Conservation (phyloP, 2,888 invertebrate genomes). For the Ypsolopha scabrella region DNA sequence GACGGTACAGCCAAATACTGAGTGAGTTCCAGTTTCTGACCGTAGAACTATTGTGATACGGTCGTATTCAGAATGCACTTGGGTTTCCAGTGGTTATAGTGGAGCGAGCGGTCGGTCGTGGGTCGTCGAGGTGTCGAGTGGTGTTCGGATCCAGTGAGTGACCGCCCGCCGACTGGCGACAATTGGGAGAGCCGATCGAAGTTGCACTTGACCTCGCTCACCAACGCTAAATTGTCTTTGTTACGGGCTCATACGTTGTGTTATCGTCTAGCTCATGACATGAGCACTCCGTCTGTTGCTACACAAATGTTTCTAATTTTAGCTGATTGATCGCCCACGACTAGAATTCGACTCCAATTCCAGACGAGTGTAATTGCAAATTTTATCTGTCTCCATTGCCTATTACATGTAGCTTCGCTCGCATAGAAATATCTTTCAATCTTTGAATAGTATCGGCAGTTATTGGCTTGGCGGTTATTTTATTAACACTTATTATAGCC, state of each 20-base stretch:
- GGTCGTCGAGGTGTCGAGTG: background rate
- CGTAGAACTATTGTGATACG: too few species aligned
- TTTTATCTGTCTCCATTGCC: background rate
- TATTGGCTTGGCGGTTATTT: too few species aligned
- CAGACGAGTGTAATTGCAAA: background rate
- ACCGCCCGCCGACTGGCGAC: slow-evolving; percentile 39
- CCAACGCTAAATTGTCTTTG: slow-evolving; percentile 51
- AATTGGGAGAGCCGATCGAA: slow-evolving; percentile 54
- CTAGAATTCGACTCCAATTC: background rate
- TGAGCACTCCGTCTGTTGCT: background rate
- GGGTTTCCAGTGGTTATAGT: background rate
- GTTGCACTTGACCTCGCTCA: slow-evolving; percentile 61
- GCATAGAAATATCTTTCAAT: too few species aligned
- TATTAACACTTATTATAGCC: too few species aligned
- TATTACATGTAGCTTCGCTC: too few species aligned
- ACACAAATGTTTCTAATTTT: background rate
- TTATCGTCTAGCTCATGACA: slow-evolving; percentile 33
- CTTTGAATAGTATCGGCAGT: too few species aligned
- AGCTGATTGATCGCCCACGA: slow-evolving; percentile 1
- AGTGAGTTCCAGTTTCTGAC: too few species aligned
- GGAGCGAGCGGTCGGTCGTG: background rate
- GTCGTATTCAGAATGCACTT: too few species aligned
- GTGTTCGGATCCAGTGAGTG: slow-evolving; percentile 28
- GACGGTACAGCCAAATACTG: too few species aligned
- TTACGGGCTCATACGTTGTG: slow-evolving; percentile 22